Evolutionary conservation across 23 tunicate genomes (phyloP), one percentile per base, ranked within the genome.

Genomic region (Ascidia mentula): DNA sequence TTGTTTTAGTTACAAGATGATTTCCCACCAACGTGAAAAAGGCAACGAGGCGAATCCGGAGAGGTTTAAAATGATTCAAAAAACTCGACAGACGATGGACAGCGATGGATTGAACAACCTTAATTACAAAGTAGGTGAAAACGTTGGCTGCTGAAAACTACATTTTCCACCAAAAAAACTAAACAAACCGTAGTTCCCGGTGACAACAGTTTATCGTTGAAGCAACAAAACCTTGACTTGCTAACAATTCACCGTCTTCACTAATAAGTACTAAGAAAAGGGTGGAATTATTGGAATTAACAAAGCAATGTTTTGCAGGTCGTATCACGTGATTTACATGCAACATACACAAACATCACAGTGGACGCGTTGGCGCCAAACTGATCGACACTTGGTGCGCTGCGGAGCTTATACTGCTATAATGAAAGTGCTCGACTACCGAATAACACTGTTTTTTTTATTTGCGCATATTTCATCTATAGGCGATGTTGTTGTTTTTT

Each of bases 11-110:
- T 95, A 89, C 69, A 93, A 85, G 53, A 95, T 95, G 99, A 89
- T 89, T 17, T 37, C 83, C 1, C 99, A 95, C 69, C 32, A 82
- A n/a, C 82, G 88, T 0, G 99, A 95, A 36, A 81, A 53, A 37
- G 90, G 96, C 18, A 95, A 95, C 77, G 85, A 81, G 40, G 76
- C 83, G n/a, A 95, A 95, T 71, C 99, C 99, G 0, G 37, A 89
- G 34, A 39, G 99, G 37, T 95, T 95, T 74, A 79, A 82, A 0
- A 32, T 86, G 87, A 86, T 91, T 32, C 78, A 77, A 32, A 77
- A 91, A 72, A 86, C 90, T 32, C 31, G 59, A 37, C n/a, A 12
- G 18, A 91, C 84, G 0, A 81, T 79, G 85, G n/a, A 0, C 4
- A 80, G 31, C 0, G 97, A 91, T 72, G 97, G 97, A 24, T 34